Base-by-base conservation (phyloP, 2,888 invertebrate species). In the Limnephilus rhombicus region DNA sequence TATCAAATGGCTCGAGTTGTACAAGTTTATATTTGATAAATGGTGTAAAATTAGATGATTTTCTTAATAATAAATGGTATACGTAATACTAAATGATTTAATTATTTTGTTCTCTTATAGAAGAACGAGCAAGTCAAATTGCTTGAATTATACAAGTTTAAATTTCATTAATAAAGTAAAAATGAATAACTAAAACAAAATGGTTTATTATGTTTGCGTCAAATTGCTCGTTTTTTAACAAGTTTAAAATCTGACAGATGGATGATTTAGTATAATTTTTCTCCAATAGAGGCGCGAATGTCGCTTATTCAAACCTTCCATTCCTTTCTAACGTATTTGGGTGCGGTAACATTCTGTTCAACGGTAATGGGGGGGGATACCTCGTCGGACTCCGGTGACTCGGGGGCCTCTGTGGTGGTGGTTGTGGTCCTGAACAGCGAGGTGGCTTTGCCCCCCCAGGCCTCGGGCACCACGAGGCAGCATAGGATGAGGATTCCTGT, bases 351-450 rank as follows among this genome's bases (percentile, higher is more conserved):
- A 83, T 68, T 68, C 68, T 68, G 1, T 34, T 34, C 37, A 34
- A 41, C 37, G 85, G 85, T 34, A 41, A 41, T 85, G 85, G 85
- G 18, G 85, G 85, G 18, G 85, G 85, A 68, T 93, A 94, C 96
- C 94, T 95, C 96, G 93, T 96, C 96, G 82, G 95, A 94, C 0
- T 93, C 95, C 3, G 95, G 93, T 3, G 95, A 94, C 88, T 94
- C 94, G 34, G 96, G 96, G 29, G 96, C 96, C n/a, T 95, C 95
- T 89, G 96, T 95, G 41, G 96, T 96, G 37, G 96, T 96, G 45
- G 96, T 95, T 95, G 96, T 97, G 45, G 96, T 95, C 95, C 96
- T 97, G 95, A 97, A 96, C 92, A 97, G 96, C 0, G 97, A 96
- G 24, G 97, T 97, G 82, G 97, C 97, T 94, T 96, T 96, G 82